Base-by-base conservation (phyloP, 2,113 vertebrate species). In the Chamaea fasciata region DNA sequence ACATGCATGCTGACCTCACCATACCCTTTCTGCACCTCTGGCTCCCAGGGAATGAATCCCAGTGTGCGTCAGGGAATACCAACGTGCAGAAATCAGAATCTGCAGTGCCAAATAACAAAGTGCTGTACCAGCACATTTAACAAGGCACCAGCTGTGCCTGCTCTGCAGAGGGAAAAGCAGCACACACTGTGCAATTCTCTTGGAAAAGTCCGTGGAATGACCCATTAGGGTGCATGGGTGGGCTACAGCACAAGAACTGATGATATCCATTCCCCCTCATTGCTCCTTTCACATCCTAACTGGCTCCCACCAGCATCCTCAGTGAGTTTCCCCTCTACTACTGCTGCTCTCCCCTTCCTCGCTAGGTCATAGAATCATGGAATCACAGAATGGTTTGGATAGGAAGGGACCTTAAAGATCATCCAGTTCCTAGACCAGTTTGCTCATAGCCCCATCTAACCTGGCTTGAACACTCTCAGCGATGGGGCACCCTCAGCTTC, bases 201-300 rank as follows among this genome's bases (percentile, higher is more conserved):
- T 33, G 21, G 55, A 76, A 79, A 75, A 91, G 55, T 27, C 68
- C 69, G 35, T 2, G 8, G 41, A 64, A 33, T 0, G 0, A 70
- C 70, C 63, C n/a, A 1, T 67, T n/a, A 59, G 73, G 77, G 71
- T 47, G n/a, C 0, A 0, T 15, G 52, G 23, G 42, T 50, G 53
- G 31, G 41, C 55, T 74, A 49, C 59, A 56, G 35, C 6, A 27
- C 22, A 56, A 88, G 78, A 89, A 21, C 39, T 55, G 39, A 44
- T 65, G 6, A 44, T 56, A 65, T 14, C 47, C 49, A 50, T 37
- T 71, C 11, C 26, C 17, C 15, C 24, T 75, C 28, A 5, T 16
- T 42, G 22, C 52, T 95, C 41, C 59, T 91, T 92, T 49, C 57
- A 71, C n/a, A 52, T 30, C 73, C 80, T 85, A 47, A 44, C 5